Evolutionary conservation across 2,113 vertebrate species (phyloP).

Genomic region (Harpagus bidentatus): DNA sequence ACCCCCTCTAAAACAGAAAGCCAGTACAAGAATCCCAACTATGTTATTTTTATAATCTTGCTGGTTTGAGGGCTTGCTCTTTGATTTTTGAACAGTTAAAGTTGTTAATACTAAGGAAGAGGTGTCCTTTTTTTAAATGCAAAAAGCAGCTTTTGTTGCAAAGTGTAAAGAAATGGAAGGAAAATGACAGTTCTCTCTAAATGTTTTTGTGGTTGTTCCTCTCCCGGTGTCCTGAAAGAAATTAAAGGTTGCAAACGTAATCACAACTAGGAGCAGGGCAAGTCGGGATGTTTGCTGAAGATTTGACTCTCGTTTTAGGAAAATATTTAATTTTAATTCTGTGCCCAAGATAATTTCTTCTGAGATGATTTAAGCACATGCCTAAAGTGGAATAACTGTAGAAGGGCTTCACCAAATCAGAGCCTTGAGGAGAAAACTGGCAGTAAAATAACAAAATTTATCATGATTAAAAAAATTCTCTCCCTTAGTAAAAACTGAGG

Average conservation of each 20-base stretch:
- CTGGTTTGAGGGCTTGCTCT: background rate
- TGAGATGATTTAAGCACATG: background rate
- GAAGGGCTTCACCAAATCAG: background rate
- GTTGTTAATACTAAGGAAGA: background rate
- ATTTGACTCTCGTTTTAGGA: background rate
- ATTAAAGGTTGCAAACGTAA: background rate
- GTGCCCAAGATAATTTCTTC: background rate
- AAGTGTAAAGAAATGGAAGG: background rate
- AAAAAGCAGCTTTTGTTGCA: background rate
- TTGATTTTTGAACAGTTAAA: background rate
- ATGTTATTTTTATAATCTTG: conserved; percentile 33
- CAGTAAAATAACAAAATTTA: background rate
- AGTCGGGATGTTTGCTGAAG: background rate
- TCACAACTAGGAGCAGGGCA: background rate
- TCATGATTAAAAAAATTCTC: background rate
- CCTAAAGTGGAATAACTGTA: background rate
- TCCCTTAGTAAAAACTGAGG: background rate
- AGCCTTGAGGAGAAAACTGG: background rate
- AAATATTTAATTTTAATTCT: background rate
- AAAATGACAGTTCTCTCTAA: background rate
- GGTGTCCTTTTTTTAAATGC: background rate
- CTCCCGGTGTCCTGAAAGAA: background rate
- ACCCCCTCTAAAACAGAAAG: background rate
- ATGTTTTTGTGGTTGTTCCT: background rate
- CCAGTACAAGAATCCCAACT: conserved; percentile 19